Conservation (phyloP, 37 sponge, comb jelly and placozoan species). For the Geodia barretti region DNA sequence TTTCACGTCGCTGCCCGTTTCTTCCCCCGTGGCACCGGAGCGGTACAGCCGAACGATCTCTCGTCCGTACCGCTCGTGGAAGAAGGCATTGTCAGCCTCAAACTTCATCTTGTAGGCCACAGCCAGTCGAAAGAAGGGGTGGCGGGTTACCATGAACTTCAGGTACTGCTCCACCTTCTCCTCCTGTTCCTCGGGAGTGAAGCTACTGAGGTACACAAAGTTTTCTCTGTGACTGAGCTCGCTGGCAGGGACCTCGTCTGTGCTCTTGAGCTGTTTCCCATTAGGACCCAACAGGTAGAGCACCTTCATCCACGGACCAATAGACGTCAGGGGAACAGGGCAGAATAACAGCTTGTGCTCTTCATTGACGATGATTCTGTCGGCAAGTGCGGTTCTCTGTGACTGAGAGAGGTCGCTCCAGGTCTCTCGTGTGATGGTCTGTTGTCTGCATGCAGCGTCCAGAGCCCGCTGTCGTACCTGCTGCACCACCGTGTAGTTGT, state of each 20-base stretch:
- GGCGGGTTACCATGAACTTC: conserved; percentile 29
- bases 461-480: conserved; percentile 1
- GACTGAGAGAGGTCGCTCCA: neutral
- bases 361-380: conserved; percentile 26
- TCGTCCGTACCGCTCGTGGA: conserved; percentile 34
- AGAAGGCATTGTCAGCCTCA: conserved; percentile 12
- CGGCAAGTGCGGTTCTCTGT: neutral
- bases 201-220: conserved; percentile 29
- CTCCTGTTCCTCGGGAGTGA: conserved; percentile 18
- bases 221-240: conserved; percentile 5
- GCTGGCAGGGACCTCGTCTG: conserved; percentile 11
- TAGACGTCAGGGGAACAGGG: conserved; percentile 16
- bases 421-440: neutral
- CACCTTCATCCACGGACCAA: conserved; percentile 40
- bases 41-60: conserved; percentile 45
- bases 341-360: conserved; percentile 26
- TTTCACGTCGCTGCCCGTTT: conserved; percentile 26
- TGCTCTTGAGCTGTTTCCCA: neutral
- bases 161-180: conserved; percentile 13
- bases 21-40: neutral
- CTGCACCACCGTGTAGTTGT: conserved; percentile 5
- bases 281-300: conserved; percentile 15
- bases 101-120: conserved; percentile 36
- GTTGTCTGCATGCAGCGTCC: neutral
- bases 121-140: conserved; percentile 34